These are phyloP conservation scores for Agapornis canus DNA, from an alignment of 2,797 vertebrate species.

Conservation along the genomic window DNA sequence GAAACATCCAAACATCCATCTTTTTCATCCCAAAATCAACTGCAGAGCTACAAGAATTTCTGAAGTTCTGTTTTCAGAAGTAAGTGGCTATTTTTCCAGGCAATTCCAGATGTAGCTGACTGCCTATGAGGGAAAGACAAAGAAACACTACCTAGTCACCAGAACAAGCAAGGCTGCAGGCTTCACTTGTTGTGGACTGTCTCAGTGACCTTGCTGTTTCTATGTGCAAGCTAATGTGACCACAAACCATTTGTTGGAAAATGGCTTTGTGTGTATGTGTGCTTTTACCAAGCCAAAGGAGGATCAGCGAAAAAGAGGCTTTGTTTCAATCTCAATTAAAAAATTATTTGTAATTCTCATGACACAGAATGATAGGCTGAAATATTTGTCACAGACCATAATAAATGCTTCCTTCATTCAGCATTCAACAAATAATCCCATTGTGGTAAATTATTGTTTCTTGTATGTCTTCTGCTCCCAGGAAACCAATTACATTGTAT, in stretches of 20 bases:
- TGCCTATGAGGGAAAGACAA: neutral
- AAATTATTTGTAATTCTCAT: neutral
- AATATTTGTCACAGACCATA: neutral
- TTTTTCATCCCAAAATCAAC: neutral
- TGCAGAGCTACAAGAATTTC: neutral
- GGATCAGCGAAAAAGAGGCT: neutral
- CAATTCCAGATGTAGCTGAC: neutral
- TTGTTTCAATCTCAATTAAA: neutral
- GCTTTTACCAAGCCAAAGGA: neutral
- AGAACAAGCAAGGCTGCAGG: neutral
- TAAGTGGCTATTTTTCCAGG: neutral
- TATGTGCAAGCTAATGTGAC: neutral
- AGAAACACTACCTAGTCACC: neutral
- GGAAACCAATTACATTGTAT: neutral
- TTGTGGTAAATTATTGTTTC: neutral
- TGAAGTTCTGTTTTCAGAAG: neutral
- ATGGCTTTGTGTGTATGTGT: neutral
- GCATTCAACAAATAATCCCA: neutral
- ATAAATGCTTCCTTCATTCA: neutral
- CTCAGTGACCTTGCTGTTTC: neutral
- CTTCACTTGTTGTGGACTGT: neutral
- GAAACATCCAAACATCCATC: neutral
- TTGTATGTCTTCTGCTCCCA: neutral
- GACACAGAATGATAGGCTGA: neutral
- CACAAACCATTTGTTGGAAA: neutral